Percentiles rank a stretch among this genome's conserved stretches.
Evolutionary conservation across 2,113 vertebrate genomes (phyloP).

Genomic region (Poecilia latipinna): DNA sequence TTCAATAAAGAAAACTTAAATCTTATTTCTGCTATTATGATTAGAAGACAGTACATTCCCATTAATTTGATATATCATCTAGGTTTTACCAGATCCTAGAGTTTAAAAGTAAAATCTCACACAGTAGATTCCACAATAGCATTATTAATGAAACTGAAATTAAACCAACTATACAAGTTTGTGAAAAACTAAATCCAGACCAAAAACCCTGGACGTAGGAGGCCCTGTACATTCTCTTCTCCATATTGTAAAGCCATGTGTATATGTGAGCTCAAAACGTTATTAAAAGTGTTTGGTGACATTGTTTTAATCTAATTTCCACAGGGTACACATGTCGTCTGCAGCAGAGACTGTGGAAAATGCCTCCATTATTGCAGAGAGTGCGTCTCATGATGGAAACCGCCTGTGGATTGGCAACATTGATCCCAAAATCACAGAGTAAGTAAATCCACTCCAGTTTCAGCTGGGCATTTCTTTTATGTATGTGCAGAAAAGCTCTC

Average conservation of each 20-base stretch:
- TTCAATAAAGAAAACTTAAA: neutral
- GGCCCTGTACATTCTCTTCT: neutral
- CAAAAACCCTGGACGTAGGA: neutral
- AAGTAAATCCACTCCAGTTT: constrained; percentile 69
- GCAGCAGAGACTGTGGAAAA: constrained; percentile 90
- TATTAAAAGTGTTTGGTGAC: neutral
- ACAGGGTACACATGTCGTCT: constrained; percentile 84
- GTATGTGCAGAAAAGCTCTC: neutral
- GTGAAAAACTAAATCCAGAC: neutral
- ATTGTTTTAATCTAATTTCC: neutral
- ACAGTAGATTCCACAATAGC: neutral
- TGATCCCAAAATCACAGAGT: constrained; percentile 98
- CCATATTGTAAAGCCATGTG: neutral
- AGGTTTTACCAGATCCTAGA: neutral
- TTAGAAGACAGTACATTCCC: neutral
- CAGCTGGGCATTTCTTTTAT: neutral
- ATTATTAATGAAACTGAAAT: neutral
- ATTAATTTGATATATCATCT: neutral
- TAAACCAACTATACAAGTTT: neutral
- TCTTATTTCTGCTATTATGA: neutral
- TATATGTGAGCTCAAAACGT: neutral
- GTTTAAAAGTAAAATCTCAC: neutral
- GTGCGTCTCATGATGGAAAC: constrained; percentile 90
- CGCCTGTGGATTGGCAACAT: constrained; percentile 97
- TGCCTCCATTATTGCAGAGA: constrained; percentile 93